Evolutionary conservation across 2,888 invertebrate genomes (phyloP).

Genomic region (Ditylenchus weischeri): DNA sequence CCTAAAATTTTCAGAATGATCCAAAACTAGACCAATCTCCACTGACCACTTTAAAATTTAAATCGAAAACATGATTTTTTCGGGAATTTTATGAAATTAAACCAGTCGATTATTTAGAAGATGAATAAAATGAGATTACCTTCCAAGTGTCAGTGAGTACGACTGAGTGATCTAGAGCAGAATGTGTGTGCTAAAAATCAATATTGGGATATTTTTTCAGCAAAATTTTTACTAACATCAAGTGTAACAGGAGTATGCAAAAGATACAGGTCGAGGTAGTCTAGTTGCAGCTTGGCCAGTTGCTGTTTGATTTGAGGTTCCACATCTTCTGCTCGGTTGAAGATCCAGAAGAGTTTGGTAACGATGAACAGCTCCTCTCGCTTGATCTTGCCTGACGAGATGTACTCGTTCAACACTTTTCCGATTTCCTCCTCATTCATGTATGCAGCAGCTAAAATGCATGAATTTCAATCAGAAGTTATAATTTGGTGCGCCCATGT

Average conservation of each 20-base stretch:
- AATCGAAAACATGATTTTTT: no score
- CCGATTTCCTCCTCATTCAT: constrained; percentile 73
- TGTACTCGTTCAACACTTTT: constrained; percentile 44
- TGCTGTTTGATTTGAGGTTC: not conserved
- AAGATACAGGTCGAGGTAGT: constrained; percentile 79
- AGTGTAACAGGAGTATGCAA: constrained; percentile 64
- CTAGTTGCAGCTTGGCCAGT: constrained; percentile 63
- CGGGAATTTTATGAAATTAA: no score
- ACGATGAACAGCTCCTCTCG: constrained; percentile 52
- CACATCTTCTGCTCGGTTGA: not conserved
- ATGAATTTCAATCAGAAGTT: no score
- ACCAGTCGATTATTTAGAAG: no score
- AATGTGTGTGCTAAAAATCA: constrained; percentile 2
- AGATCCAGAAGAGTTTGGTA: constrained; percentile 36
- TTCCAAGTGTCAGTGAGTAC: constrained; percentile 8
- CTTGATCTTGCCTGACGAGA: constrained; percentile 61
- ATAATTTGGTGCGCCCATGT: no score
- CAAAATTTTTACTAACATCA: not conserved
- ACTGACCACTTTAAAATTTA: no score
- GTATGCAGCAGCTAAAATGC: constrained; percentile 66
- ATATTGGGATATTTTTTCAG: not conserved
- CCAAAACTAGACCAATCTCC: no score
- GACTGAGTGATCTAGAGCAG: not conserved
- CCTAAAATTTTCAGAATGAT: no score
- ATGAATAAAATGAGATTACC: not conserved